phyloP scores from a whole-genome alignment of 1,140 invertebrate species.

The Trichogramma pretiosum region DNA sequence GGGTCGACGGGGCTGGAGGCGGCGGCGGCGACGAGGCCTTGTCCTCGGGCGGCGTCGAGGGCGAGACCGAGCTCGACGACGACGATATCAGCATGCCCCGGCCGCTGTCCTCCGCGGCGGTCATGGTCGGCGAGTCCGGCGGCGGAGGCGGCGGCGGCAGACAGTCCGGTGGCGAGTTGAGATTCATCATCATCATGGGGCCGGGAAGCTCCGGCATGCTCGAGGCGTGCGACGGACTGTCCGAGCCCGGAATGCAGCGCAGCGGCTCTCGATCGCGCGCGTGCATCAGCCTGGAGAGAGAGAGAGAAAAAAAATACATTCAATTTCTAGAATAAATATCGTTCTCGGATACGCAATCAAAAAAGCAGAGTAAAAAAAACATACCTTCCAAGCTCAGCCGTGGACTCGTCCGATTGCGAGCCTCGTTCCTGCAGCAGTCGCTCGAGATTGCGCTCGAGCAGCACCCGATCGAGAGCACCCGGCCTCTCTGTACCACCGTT shows the following conservation, averaged over 20 bases:
- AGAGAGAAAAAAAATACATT: neutral
- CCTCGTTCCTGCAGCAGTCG: constrained; percentile 43
- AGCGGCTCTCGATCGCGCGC: constrained; percentile 53
- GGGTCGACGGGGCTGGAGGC: constrained; percentile 20
- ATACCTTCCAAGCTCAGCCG: constrained; percentile 37
- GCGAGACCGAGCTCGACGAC: constrained; percentile 40
- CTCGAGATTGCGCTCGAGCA: constrained; percentile 53
- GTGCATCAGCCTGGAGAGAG: constrained; percentile 43
- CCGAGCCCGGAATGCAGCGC: constrained; percentile 35
- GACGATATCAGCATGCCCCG: constrained; percentile 23
- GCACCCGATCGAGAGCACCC: constrained; percentile 49
- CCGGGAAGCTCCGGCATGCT: constrained; percentile 57
- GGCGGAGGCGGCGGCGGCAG: constrained; percentile 26
- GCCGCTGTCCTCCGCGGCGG: constrained; percentile 22
- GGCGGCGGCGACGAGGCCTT: constrained; percentile 22
- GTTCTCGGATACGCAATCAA: neutral
- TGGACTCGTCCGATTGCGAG: constrained; percentile 31
- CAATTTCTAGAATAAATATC: neutral
- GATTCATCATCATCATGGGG: too few relatives aligned
- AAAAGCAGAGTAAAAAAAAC: neutral
- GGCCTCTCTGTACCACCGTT: constrained; percentile 26
- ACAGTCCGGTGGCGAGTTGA: constrained; percentile 14
- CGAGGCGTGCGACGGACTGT: constrained; percentile 46
- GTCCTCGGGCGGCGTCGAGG: constrained; percentile 25
- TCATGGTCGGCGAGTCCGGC: constrained; percentile 26